Evolutionary conservation across 2,113 vertebrate genomes (phyloP), one percentile per base, ranked within the genome.

Genomic region (Corvus moneduloides): DNA sequence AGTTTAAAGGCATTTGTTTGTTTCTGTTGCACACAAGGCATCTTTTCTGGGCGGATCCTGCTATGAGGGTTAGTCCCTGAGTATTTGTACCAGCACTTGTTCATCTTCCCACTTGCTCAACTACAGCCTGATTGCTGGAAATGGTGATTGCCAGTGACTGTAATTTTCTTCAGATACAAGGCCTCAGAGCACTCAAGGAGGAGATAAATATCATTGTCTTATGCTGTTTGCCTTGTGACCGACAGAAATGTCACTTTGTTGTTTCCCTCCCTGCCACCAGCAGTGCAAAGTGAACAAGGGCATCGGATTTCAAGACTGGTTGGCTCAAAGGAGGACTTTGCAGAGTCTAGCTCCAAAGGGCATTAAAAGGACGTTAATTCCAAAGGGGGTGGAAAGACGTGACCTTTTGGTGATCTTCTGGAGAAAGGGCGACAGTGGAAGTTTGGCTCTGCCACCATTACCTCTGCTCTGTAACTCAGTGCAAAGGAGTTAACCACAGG

Each of bases 261-360:
- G 73, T 84, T 93, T 92, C 74, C 62, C 72, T 85, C 68, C 61
- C 75, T 52, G 72, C 79, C 80, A 95, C 80, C 87, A 93, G 93
- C 89, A 87, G 52, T 13, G 93, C 82, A 75, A 94, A 93, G 49
- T 6, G 87, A 94, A 84, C 78, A 88, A 93, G 78, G 30, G 80
- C 73, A 67, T 95, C 35, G 2, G 75, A 91, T 97, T 97, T 95
- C 94, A 93, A 61, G 84, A 92, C 71, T 74, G 59, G 51, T 10
- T 54, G 75, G 61, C 86, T 96, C 77, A 97, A 96, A 97, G 75
- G 64, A 80, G 72, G 61, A 94, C 94, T 94, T 96, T 64, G 87
- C 7, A 1, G 69, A 80, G 46, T 51, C 68, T 26, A 28, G 73
- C 58, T 96, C 16, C 2, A 63, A 92, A 87, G 58, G 88, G 59